phyloP scores from a whole-genome alignment of 2,113 vertebrate genomes.

The Choloepus hoffmanni region DNA sequence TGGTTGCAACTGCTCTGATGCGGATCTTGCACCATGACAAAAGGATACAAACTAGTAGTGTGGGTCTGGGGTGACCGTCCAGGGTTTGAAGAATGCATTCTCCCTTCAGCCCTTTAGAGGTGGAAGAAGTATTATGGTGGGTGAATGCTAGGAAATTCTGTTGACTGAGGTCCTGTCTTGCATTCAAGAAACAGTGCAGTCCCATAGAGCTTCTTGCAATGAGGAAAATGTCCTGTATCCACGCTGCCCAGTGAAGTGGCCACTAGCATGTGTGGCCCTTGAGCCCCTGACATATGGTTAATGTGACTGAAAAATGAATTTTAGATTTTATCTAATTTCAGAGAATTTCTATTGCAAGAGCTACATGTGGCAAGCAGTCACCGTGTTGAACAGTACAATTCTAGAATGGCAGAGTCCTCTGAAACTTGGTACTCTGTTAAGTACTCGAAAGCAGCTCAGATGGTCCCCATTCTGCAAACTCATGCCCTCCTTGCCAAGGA shows the following conservation, averaged over 20 bases:
- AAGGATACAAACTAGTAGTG: not conserved
- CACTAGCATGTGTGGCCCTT: not conserved
- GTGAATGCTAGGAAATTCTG: not conserved
- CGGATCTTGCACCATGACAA: not conserved
- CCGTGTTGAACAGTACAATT: not conserved
- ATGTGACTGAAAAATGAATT: not conserved
- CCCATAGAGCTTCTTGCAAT: not conserved
- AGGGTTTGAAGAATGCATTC: not conserved
- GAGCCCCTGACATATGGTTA: not conserved
- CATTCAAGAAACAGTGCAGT: rapidly evolving
- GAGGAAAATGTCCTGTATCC: not conserved
- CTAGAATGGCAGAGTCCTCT: not conserved
- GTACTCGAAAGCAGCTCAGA: not conserved
- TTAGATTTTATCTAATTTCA: slow-evolving; percentile 44
- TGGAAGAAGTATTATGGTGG: rapidly evolving
- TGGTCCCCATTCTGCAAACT: not conserved
- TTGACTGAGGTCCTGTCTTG: not conserved
- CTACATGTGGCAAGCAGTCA: slow-evolving; percentile 7
- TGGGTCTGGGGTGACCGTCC: too few relatives aligned
- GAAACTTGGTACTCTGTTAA: not conserved
- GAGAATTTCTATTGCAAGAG: slow-evolving; percentile 52
- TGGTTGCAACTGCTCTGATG: not conserved
- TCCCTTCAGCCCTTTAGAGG: not conserved
- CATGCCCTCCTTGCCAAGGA: not conserved
- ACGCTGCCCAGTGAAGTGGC: not conserved